These are phyloP conservation scores for Anas platyrhynchos DNA, from an alignment of 2,113 vertebrate species.

Conservation along the genomic window DNA sequence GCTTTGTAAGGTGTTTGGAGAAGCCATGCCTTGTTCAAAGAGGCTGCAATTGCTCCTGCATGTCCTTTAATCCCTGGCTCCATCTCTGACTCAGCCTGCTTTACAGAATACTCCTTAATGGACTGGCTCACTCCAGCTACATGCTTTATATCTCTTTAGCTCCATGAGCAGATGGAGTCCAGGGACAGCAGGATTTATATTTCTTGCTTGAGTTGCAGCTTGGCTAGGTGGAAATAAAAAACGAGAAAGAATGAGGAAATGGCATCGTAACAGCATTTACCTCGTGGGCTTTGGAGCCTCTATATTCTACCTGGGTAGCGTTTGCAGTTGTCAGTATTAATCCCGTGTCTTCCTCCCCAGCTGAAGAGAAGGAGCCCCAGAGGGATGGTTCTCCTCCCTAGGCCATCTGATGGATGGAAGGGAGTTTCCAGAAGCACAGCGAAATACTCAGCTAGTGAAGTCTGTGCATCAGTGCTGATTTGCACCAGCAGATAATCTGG, in stretches of 20 bases:
- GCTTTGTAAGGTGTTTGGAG: neutral
- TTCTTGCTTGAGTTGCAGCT: conserved; percentile 32
- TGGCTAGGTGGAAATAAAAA: conserved; percentile 51
- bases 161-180: conserved; percentile 21
- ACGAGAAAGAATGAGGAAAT: neutral
- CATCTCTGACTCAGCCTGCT: neutral
- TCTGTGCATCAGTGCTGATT: neutral
- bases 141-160: conserved; percentile 35
- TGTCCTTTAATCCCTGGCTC: conserved; percentile 4
- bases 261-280: neutral
- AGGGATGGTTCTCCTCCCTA: neutral
- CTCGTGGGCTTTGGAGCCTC: neutral
- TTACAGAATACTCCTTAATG: neutral
- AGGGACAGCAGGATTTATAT: conserved; percentile 62
- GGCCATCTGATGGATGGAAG: conserved; percentile 7
- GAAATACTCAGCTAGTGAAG: neutral
- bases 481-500: neutral
- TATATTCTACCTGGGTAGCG: neutral
- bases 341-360: conserved; percentile 1
- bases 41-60: neutral
- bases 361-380: conserved; percentile 20
- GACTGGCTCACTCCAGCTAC: conserved; percentile 18
- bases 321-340: neutral
- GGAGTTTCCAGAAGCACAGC: neutral
- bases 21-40: neutral